Conservation (phyloP, 2,797 vertebrate species). For the Gorsachius magnificus region DNA sequence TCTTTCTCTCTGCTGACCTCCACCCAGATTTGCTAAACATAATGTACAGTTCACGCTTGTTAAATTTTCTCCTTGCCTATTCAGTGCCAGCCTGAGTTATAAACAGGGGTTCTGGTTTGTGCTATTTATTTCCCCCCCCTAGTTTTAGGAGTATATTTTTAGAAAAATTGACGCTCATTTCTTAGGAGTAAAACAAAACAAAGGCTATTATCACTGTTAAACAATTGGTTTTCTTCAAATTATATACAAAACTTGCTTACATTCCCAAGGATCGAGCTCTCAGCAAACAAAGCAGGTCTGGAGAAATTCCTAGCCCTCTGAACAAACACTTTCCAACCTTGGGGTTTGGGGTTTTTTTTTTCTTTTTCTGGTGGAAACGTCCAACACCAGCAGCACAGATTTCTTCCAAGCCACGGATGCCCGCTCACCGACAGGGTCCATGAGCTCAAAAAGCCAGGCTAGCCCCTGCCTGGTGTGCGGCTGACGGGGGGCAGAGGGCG, state of each 20-base stretch:
- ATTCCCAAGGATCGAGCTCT: slow-evolving; percentile 63
- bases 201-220: slow-evolving; percentile 64
- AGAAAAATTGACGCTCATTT: slow-evolving; percentile 49
- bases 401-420: neutral
- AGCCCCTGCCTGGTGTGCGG: rapidly evolving
- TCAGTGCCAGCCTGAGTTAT: slow-evolving; percentile 50
- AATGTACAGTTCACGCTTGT: slow-evolving; percentile 25
- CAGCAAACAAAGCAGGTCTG: slow-evolving; percentile 60
- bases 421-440: neutral
- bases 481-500: rapidly evolving
- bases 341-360: neutral
- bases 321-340: slow-evolving; percentile 54
- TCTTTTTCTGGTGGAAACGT: neutral
- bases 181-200: slow-evolving; percentile 62
- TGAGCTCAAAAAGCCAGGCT: neutral
- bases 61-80: slow-evolving; percentile 58
- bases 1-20: slow-evolving; percentile 55
- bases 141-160: slow-evolving; percentile 61
- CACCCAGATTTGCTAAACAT: slow-evolving; percentile 60
- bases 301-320: slow-evolving; percentile 48
- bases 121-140: slow-evolving; percentile 33
- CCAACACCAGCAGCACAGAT: neutral
- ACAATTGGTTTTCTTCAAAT: slow-evolving; percentile 69
- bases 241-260: slow-evolving; percentile 68
- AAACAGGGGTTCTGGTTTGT: slow-evolving; percentile 61